These are phyloP conservation scores for Helicorthomorpha holstii DNA, from an alignment of 1,140 invertebrate genomes.

Conservation along the genomic window DNA sequence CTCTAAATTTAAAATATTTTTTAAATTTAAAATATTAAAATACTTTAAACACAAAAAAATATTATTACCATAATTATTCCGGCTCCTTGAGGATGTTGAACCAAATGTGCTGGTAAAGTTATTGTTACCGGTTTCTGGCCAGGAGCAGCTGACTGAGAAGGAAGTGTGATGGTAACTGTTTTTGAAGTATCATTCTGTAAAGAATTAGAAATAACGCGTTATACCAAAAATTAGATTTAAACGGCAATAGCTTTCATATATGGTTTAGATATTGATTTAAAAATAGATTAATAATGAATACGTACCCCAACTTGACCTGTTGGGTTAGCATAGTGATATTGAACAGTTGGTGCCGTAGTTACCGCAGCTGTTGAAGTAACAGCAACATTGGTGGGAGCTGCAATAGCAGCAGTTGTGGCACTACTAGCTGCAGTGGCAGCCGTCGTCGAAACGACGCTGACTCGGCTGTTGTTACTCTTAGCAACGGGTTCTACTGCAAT, in stretches of 20 bases:
- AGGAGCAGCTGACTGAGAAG: constrained; percentile 1
- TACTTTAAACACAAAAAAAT: neutral
- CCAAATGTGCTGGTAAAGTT: constrained; percentile 21
- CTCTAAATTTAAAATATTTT: constrained; percentile 12
- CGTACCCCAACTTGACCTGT: neutral
- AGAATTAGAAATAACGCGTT: constrained; percentile 2
- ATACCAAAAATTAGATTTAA: neutral
- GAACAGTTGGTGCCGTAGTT: constrained; percentile 1
- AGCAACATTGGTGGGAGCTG: too few species aligned
- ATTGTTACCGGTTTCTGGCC: constrained; percentile 9
- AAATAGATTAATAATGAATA: neutral
- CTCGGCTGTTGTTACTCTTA: neutral
- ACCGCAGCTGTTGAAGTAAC: constrained; percentile 6
- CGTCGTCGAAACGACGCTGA: too few species aligned
- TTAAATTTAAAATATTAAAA: neutral
- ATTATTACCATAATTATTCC: constrained; percentile 12
- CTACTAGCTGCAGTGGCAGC: neutral
- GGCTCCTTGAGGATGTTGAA: constrained; percentile 14
- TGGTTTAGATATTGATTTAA: neutral
- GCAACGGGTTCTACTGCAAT: constrained; percentile 10
- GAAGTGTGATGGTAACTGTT: constrained; percentile 9
- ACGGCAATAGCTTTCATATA: neutral
- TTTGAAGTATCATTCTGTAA: constrained; percentile 10
- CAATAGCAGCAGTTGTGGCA: too few species aligned
- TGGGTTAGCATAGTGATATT: neutral